Conservation (phyloP, 2,888 invertebrate genomes). For the Latrodectus elegans region DNA sequence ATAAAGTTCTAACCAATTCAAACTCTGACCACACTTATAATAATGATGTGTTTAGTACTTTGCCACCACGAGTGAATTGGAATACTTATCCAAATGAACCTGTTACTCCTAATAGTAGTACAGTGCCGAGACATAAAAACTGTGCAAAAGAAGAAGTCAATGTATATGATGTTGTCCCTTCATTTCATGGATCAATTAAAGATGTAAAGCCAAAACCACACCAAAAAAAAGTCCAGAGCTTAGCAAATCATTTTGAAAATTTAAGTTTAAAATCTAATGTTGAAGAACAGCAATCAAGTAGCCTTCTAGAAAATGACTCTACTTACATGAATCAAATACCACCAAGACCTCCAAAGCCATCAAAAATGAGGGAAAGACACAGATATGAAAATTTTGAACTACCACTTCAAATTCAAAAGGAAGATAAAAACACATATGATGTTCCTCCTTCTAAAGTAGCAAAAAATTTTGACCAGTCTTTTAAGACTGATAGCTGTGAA, state of each 20-base stretch:
- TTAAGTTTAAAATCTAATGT: constrained; percentile 3
- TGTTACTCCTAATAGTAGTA: constrained; percentile 33
- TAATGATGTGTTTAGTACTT: constrained; percentile 38
- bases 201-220: constrained; percentile 34
- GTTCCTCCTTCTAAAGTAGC: constrained; percentile 48
- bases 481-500: constrained; percentile 45
- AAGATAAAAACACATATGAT: constrained; percentile 60
- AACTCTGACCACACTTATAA: constrained; percentile 30
- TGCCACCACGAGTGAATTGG: constrained; percentile 71
- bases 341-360: constrained; percentile 85
- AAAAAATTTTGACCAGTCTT: neutral
- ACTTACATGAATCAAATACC: constrained; percentile 76
- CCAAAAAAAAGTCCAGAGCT: constrained; percentile 29
- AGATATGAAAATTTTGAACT: constrained; percentile 66
- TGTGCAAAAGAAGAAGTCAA: constrained; percentile 26
- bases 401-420: constrained; percentile 38
- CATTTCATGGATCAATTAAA: constrained; percentile 49
- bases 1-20: constrained; percentile 43
- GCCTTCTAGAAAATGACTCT: constrained; percentile 23
- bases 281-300: neutral
- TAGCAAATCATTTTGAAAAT: constrained; percentile 50
- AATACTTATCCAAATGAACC: constrained; percentile 71
- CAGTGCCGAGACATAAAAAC: constrained; percentile 46
- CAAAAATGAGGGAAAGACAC: constrained; percentile 77
- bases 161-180: constrained; percentile 59